Evolutionary conservation across 2,113 vertebrate species (phyloP), one percentile per base, ranked within the genome.

Genomic region (Callaeas wilsoni): DNA sequence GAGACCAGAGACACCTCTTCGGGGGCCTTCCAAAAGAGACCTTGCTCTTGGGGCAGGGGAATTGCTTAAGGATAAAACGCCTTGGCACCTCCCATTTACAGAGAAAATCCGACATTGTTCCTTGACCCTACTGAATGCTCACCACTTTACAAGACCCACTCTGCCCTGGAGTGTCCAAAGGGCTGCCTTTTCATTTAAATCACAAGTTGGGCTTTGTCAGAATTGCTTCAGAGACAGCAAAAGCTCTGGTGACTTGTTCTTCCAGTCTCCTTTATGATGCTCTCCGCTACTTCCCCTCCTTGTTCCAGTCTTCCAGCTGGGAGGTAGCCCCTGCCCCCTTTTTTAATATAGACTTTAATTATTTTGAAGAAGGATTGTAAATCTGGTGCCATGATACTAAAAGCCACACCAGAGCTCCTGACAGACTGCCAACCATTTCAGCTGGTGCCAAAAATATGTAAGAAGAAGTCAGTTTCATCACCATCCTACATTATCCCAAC

Each of bases 261-360:
- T 91, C 74, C 75, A 90, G 79, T 53, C 69, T 92, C 60, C 73
- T 86, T 93, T 87, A 95, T 0, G 7, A 93, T 68, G 83, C 9
- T 78, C 87, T 91, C 76, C 41, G 39, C 80, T 76, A 88, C 60
- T 73, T 88, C 83, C 86, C 76, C 33, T 87, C 71, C 89, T 94
- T 63, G n/a, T 76, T 96, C 84, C 82, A 92, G 27, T 62, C 90
- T 52, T 94, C 89, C 95, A 91, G 93, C 62, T 95, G 82, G 96
- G 93, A 96, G 94, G 92, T 93, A 93, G 81, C 79, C 84, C 56
- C 81, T 77, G 30, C 79, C 46, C 84, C 71, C 74, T 65, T 89
- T 92, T 96, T 86, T 95, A 94, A 90, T 87, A 87, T 70, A 86
- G 65, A 62, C 71, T 96, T 96, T 96, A 96, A 96, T 96, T 93